A percentile compares a stretch with the other conserved stretches of the same genome.
These are phyloP conservation scores for Mormyrops attenuatus DNA, from an alignment of 2,797 vertebrate species.

Conservation along the genomic window DNA sequence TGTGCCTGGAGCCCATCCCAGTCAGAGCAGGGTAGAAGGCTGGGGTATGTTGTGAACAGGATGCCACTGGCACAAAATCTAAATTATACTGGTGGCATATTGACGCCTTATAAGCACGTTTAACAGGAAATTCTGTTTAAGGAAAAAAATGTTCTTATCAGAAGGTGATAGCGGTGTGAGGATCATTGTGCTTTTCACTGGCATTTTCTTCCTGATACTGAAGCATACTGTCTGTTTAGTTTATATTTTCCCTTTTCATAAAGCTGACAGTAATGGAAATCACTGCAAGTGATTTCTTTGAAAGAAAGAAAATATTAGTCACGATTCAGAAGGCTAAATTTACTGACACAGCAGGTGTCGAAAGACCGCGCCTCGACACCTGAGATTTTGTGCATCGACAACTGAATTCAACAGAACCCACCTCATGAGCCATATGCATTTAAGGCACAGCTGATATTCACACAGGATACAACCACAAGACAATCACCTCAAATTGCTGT, in stretches of 20 bases:
- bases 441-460: neutral
- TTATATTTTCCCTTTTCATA: neutral
- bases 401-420: neutral
- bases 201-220: neutral
- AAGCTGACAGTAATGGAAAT: neutral
- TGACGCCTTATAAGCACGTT: neutral
- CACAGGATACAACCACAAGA: neutral
- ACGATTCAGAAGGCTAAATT: neutral
- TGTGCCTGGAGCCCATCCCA: too few relatives aligned
- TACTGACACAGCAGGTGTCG: neutral
- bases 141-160: neutral
- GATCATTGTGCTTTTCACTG: neutral
- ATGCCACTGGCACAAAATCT: neutral
- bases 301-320: neutral
- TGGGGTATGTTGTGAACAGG: neutral
- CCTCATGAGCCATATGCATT: neutral
- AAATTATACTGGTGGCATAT: neutral
- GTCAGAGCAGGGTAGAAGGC: too few relatives aligned
- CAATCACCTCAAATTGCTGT: neutral
- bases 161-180: neutral
- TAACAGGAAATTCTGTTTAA: neutral
- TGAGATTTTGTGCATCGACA: neutral
- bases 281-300: neutral
- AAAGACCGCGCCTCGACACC: neutral
- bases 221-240: neutral